Evolutionary conservation across 2,888 invertebrate species (phyloP), one percentile per base, ranked within the genome.

Genomic region (Stenichneumon culpator): DNA sequence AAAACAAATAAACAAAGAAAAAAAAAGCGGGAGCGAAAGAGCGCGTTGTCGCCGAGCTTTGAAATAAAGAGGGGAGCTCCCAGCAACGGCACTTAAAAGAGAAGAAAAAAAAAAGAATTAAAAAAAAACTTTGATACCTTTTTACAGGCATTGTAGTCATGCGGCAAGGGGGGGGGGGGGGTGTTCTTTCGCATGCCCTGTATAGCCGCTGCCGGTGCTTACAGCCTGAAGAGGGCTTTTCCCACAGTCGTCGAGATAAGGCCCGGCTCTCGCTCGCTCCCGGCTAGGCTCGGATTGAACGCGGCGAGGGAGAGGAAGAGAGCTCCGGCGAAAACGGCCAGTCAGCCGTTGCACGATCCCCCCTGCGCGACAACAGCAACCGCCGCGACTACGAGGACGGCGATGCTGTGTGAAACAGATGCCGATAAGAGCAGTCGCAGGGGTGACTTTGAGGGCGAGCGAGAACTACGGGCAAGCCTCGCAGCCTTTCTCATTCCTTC

Each of bases 351-450:
- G 47, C 28, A 57, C 32, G 52, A 3, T 47, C 69, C 19, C 28
- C 16, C 4, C 22, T 68, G 14, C 25, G 4, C 25, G 44, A 36
- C 60, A 22, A 60, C 68, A 32, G 25, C 60, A 16, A 22, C 81
- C 25, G 65, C 28, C 63, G 50, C 52, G 32, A 54, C 80, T 70
- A 75, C 74, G 78, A 73, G 79, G 75, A 68, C 74, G 36, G 60
- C 11, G 14, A 44, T 14, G 44, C 44, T 44, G 44, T 73, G 78
- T 75, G 78, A 39, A 79, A 82, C 86, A 86, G 87, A 83, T 87
- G 86, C 89, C 88, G 91, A 91, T 90, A 91, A 91, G 90, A 89
- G 88, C 88, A 87, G 87, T 88, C 86, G 87, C 82, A 83, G 83
- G 89, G 86, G 87, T 87, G 87, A 87, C 87, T 89, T 86, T 87